Evolutionary conservation across 2,113 vertebrate genomes (phyloP).

Genomic region (Pomatostomus ruficeps): DNA sequence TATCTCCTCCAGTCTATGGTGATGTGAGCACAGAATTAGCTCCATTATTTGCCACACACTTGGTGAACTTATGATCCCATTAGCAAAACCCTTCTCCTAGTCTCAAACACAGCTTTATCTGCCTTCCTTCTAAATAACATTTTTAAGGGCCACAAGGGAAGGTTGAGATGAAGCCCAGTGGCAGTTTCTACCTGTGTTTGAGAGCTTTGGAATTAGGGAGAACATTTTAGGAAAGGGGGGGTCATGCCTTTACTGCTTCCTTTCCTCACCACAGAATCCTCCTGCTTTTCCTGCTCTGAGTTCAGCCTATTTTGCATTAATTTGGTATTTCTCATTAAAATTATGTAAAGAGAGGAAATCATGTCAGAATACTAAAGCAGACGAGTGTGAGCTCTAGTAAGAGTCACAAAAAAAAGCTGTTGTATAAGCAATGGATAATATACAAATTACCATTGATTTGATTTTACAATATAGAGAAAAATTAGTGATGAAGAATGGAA

Average conservation of each 20-base stretch:
- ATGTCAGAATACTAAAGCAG: background rate
- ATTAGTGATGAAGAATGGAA: background rate
- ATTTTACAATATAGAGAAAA: background rate
- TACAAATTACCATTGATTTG: background rate
- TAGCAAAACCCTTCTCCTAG: background rate
- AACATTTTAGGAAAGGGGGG: background rate
- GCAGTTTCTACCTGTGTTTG: background rate
- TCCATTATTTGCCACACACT: background rate
- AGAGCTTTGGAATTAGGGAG: background rate
- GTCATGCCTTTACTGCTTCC: background rate
- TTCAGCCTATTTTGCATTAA: background rate
- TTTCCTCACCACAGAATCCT: background rate
- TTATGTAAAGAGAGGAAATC: background rate
- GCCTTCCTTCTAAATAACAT: background rate
- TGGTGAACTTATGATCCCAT: background rate
- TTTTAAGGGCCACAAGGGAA: background rate
- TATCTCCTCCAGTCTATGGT: background rate
- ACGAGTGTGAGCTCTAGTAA: background rate
- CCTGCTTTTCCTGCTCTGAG: background rate
- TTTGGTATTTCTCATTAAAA: background rate
- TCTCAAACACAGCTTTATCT: background rate
- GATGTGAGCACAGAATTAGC: background rate
- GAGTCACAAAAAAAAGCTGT: background rate
- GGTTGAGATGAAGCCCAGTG: background rate
- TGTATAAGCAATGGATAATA: background rate